A percentile compares a stretch with the other conserved stretches of the same genome.
Evolutionary conservation across 2,888 invertebrate genomes (phyloP).

Genomic region (Sinhomidia bicolor): DNA sequence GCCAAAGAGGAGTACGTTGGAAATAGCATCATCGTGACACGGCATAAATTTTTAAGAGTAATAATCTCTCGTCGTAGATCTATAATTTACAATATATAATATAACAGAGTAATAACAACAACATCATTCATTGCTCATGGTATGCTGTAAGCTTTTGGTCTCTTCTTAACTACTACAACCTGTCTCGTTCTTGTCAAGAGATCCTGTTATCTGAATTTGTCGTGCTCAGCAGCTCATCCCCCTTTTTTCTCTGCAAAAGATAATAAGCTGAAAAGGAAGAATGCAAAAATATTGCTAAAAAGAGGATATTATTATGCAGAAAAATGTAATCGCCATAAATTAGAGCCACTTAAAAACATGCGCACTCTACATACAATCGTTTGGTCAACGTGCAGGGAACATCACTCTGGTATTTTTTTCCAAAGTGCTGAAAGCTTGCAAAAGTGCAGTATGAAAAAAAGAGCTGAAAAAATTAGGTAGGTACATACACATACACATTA

Average conservation of each 20-base stretch:
- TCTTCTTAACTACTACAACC: constrained; percentile 27
- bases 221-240: constrained; percentile 58
- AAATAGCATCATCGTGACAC: constrained; percentile 67
- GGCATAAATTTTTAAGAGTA: constrained; percentile 59
- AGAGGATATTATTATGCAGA: constrained; percentile 39
- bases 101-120: constrained; percentile 17
- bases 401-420: constrained; percentile 14
- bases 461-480: constrained; percentile 21
- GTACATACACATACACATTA: neutral
- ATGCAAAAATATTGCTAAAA: constrained; percentile 47
- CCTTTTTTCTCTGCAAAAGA: constrained; percentile 17
- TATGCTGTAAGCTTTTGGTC: constrained; percentile 48
- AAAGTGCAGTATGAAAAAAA: constrained; percentile 25
- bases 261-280: constrained; percentile 21
- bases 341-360: constrained; percentile 47
- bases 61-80: constrained; percentile 61
- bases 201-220: constrained; percentile 71
- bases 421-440: constrained; percentile 38
- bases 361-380: neutral
- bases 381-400: constrained; percentile 9
- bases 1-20: neutral
- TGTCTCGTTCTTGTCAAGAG: constrained; percentile 56
- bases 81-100: constrained; percentile 45
- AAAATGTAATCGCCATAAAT: constrained; percentile 49
- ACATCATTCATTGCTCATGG: constrained; percentile 37